Conservation (phyloP, 2,797 vertebrate species). For the Eulemur rubriventer region DNA sequence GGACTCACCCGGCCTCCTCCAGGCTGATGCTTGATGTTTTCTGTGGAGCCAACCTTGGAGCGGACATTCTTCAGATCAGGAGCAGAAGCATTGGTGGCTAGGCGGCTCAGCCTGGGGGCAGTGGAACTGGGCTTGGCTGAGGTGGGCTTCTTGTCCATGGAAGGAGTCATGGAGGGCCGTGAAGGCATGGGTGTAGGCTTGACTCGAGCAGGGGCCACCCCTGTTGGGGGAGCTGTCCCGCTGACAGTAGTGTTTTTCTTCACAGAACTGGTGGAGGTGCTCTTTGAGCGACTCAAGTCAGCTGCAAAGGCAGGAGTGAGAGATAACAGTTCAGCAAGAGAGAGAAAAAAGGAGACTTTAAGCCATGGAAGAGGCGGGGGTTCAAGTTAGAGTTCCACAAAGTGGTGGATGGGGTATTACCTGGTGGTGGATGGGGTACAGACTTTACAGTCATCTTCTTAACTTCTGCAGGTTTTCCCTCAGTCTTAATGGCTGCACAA, state of each 20-base stretch:
- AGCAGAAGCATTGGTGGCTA: conserved; percentile 75
- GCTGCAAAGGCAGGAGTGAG: conserved; percentile 51
- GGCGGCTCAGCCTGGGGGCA: conserved; percentile 72
- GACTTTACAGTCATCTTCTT: conserved; percentile 91
- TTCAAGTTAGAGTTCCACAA: not conserved
- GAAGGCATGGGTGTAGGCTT: conserved; percentile 75
- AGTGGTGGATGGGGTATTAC: conserved; percentile 78
- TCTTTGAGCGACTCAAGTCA: conserved; percentile 87
- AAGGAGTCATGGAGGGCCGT: conserved; percentile 83
- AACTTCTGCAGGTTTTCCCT: conserved; percentile 88
- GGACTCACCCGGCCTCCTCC: conserved; percentile 93
- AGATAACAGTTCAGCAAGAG: not conserved
- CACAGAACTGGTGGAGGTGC: conserved; percentile 72
- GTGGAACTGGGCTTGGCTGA: conserved; percentile 75
- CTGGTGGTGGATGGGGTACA: conserved; percentile 80
- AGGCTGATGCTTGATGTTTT: conserved; percentile 95
- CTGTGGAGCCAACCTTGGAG: conserved; percentile 94
- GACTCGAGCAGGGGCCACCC: conserved; percentile 47
- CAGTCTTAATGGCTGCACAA: conserved; percentile 89
- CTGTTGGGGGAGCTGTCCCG: not conserved
- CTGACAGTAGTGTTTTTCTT: conserved; percentile 78
- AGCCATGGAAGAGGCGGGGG: not conserved
- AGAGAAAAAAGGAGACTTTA: not conserved
- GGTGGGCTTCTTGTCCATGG: conserved; percentile 85
- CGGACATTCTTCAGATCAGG: conserved; percentile 90